Percentiles rank a stretch among this genome's conserved stretches.
Conservation (phyloP, 1,140 invertebrate genomes). For the Metopolophium dirhodum region DNA sequence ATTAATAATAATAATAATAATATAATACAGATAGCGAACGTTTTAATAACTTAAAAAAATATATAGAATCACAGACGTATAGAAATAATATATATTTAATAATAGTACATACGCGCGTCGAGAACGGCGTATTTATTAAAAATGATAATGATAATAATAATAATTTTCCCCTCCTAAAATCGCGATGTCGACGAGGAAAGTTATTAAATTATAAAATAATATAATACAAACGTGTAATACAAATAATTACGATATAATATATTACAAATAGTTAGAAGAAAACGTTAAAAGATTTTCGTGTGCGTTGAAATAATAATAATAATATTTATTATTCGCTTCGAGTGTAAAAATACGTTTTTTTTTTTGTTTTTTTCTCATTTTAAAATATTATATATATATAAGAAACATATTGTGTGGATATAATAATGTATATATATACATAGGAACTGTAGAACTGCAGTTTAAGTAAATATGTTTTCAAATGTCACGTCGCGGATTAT, state of each 20-base stretch:
- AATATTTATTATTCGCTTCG: background rate
- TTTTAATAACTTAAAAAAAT: conserved; percentile 51
- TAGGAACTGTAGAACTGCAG: conserved; percentile 23
- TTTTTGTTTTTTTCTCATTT: background rate
- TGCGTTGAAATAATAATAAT: conserved; percentile 4
- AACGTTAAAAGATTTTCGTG: conserved; percentile 2
- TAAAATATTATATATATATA: background rate
- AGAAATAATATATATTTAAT: conserved; percentile 43
- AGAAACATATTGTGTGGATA: background rate
- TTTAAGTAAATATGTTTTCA: conserved; percentile 18
- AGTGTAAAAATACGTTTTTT: background rate
- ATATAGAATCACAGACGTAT: conserved; percentile 56
- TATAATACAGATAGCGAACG: conserved; percentile 20
- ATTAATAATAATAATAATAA: conserved; percentile 14
- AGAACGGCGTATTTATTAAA: background rate
- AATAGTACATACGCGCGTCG: background rate
- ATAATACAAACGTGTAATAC: background rate
- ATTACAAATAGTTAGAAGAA: background rate
- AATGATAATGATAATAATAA: conserved; percentile 13
- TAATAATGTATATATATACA: background rate
- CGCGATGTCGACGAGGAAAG: background rate
- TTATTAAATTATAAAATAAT: background rate
- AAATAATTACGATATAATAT: background rate
- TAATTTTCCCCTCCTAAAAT: background rate
- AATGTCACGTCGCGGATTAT: background rate